phyloP scores from a whole-genome alignment of 2,888 invertebrate genomes.

The Drosophila diplacantha region DNA sequence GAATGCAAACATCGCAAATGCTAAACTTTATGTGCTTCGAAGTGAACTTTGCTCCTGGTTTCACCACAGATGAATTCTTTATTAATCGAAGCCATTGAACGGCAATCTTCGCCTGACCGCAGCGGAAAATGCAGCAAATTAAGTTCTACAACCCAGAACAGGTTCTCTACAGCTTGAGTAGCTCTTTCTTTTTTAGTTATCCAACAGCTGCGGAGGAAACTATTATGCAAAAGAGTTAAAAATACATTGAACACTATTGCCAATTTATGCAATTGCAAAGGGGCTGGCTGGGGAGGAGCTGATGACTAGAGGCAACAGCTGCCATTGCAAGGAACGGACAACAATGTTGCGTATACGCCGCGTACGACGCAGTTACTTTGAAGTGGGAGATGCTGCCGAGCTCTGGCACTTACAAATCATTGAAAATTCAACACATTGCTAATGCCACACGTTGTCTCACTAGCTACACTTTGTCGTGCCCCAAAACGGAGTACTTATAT shows the following conservation, averaged over 20 bases:
- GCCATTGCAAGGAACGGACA: conserved; percentile 40
- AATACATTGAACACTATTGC: conserved; percentile 45
- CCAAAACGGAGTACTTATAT: conserved; percentile 5
- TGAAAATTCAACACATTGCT: conserved; percentile 70
- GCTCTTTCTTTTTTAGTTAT: not conserved
- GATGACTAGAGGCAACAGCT: conserved; percentile 39
- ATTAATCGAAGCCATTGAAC: conserved; percentile 25
- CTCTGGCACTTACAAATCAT: conserved; percentile 63
- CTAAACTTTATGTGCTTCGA: conserved; percentile 21
- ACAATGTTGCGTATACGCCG: conserved; percentile 45
- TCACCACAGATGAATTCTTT: conserved; percentile 26
- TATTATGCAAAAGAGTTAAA: conserved; percentile 52
- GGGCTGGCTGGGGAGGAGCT: not conserved
- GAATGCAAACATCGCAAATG: conserved; percentile 45
- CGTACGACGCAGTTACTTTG: conserved; percentile 31
- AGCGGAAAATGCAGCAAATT: conserved; percentile 20
- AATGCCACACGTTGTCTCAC: conserved; percentile 63
- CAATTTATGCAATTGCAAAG: conserved; percentile 57
- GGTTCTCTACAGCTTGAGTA: not conserved
- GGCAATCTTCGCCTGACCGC: conserved; percentile 2
- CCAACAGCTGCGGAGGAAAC: conserved; percentile 23
- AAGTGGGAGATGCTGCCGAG: conserved; percentile 43
- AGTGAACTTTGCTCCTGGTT: conserved; percentile 20
- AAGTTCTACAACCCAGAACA: not conserved
- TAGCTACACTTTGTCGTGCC: conserved; percentile 48